phyloP scores from a whole-genome alignment of 2,797 vertebrate genomes.

The Manis pentadactyla region DNA sequence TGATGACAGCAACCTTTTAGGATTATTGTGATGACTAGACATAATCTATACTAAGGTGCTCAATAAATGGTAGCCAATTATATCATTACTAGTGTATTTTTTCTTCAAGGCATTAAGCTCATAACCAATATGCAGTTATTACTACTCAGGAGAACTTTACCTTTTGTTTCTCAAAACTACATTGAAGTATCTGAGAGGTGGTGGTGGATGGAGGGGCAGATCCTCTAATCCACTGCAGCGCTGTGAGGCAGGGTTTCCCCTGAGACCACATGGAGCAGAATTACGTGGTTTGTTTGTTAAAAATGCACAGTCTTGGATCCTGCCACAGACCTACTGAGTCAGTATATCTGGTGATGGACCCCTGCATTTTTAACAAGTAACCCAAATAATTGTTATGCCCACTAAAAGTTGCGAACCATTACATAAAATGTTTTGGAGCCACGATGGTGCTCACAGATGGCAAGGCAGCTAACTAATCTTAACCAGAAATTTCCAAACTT shows the following conservation, averaged over 20 bases:
- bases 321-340: not conserved
- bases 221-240: not conserved
- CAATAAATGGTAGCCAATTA: not conserved
- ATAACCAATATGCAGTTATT: not conserved
- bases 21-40: constrained; percentile 5
- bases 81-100: not conserved
- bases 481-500: not conserved
- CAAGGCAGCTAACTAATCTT: not conserved
- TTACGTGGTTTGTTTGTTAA: not conserved
- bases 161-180: not conserved
- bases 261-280: not conserved
- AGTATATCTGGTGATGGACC: not conserved
- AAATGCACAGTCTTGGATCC: not conserved
- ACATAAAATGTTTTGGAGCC: not conserved
- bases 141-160: not conserved
- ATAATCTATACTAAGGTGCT: not conserved
- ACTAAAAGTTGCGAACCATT: not conserved
- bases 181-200: not conserved
- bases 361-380: not conserved
- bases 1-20: not conserved
- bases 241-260: not conserved
- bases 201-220: not conserved
- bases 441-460: not conserved
- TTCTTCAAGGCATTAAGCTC: not conserved
- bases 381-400: not conserved